Evolutionary conservation across 2,113 vertebrate species (phyloP).

Genomic region (Microcebus griseorufus): DNA sequence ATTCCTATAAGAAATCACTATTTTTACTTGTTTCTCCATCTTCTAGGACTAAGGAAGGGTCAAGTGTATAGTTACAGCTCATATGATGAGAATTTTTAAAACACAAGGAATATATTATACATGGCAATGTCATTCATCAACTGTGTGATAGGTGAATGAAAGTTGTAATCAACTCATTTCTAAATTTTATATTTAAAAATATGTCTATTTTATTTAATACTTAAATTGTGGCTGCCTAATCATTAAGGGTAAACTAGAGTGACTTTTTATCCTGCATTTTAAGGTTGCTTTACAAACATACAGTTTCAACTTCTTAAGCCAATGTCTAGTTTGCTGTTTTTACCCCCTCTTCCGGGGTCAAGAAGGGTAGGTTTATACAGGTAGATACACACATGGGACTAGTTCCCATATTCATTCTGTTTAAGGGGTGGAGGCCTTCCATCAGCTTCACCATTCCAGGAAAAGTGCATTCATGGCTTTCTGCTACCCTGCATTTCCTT

Average conservation of each 20-base stretch:
- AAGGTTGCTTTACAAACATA: neutral
- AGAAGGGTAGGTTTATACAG: neutral
- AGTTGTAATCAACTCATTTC: neutral
- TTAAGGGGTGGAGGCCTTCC: neutral
- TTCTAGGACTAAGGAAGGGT: neutral
- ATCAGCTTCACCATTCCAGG: too few relatives aligned
- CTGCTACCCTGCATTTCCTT: neutral
- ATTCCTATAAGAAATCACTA: neutral
- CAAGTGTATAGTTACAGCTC: neutral
- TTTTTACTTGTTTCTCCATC: neutral
- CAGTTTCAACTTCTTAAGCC: neutral
- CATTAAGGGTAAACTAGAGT: neutral
- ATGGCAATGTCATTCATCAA: neutral
- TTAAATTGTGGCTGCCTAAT: neutral
- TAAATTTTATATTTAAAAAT: neutral
- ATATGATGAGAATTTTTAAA: neutral
- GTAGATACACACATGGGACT: neutral
- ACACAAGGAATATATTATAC: neutral
- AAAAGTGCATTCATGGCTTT: neutral
- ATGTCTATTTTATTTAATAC: neutral
- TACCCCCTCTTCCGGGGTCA: neutral
- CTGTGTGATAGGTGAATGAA: neutral
- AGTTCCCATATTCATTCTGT: neutral
- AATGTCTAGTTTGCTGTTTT: neutral
- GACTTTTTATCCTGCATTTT: neutral